Conservation (phyloP, 1,140 invertebrate genomes). For the Ips typographus region DNA sequence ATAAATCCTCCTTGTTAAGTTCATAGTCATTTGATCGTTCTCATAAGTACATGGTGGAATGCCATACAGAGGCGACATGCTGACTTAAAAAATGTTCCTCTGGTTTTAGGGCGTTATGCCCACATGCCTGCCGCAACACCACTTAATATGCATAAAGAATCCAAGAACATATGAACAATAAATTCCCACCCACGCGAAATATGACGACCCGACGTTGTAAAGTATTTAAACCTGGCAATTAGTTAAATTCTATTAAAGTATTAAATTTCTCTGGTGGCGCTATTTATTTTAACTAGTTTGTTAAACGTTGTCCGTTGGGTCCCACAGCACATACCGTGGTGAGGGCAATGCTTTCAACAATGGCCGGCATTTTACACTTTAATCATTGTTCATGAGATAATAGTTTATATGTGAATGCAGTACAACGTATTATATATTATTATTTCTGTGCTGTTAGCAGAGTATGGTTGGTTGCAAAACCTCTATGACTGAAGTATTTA, state of each 20-base stretch:
- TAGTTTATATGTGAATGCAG: too few relatives aligned
- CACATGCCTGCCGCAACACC: neutral
- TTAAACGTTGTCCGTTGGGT: neutral
- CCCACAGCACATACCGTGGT: too few relatives aligned
- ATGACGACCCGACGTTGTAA: slow-evolving; percentile 12
- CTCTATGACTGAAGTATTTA: too few relatives aligned
- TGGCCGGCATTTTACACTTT: too few relatives aligned
- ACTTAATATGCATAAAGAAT: slow-evolving; percentile 17
- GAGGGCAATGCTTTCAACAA: too few relatives aligned
- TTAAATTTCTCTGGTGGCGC: slow-evolving; percentile 9
- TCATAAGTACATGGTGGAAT: neutral
- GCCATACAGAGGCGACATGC: slow-evolving; percentile 1
- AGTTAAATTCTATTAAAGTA: slow-evolving; percentile 24
- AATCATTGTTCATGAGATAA: too few relatives aligned
- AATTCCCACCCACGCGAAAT: slow-evolving; percentile 18
- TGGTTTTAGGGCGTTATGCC: slow-evolving; percentile 9
- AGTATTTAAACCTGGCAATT: slow-evolving; percentile 12
- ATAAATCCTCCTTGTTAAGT: too few relatives aligned
- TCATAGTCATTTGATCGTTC: too few relatives aligned
- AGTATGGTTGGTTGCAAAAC: too few relatives aligned
- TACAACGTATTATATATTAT: too few relatives aligned
- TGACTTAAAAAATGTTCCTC: slow-evolving; percentile 5
- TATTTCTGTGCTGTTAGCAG: too few relatives aligned
- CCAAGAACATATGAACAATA: slow-evolving; percentile 12
- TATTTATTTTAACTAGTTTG: slow-evolving; percentile 13